Percentiles rank a stretch among this genome's conserved stretches.
Conservation (phyloP, 53 echinoderm and acorn worm genomes). For the Paracentrotus lividus region DNA sequence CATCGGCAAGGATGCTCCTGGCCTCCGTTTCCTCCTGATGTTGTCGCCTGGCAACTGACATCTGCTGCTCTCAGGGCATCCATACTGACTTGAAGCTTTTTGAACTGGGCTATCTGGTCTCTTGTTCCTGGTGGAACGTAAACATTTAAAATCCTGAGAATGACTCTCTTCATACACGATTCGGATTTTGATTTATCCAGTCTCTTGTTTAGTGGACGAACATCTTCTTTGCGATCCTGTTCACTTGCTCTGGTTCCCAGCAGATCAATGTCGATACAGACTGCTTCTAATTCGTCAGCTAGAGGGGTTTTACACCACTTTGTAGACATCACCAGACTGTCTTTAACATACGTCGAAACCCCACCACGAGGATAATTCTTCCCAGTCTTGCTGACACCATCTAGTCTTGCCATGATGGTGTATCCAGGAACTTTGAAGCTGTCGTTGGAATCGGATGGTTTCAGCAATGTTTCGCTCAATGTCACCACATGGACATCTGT, state of each 20-base stretch:
- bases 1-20: background rate
- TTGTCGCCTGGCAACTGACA: background rate
- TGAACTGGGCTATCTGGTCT: background rate
- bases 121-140: slow-evolving; percentile 31
- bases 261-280: slow-evolving; percentile 5
- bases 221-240: background rate
- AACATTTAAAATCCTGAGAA: background rate
- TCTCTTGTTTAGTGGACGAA: background rate
- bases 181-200: background rate
- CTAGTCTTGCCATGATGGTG: slow-evolving; percentile 32
- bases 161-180: background rate
- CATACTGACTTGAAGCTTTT: slow-evolving; percentile 4
- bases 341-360: slow-evolving; percentile 13
- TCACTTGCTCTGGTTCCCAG: background rate
- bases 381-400: background rate
- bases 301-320: background rate
- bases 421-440: background rate
- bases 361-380: slow-evolving; percentile 14
- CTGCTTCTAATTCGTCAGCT: background rate
- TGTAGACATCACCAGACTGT: background rate
- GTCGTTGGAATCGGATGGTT: background rate
- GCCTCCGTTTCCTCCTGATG: background rate
- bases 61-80: background rate
- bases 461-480: background rate
- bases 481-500: slow-evolving; percentile 24